Conservation (phyloP, 1,140 invertebrate species). For the Zaprionus inermis region DNA sequence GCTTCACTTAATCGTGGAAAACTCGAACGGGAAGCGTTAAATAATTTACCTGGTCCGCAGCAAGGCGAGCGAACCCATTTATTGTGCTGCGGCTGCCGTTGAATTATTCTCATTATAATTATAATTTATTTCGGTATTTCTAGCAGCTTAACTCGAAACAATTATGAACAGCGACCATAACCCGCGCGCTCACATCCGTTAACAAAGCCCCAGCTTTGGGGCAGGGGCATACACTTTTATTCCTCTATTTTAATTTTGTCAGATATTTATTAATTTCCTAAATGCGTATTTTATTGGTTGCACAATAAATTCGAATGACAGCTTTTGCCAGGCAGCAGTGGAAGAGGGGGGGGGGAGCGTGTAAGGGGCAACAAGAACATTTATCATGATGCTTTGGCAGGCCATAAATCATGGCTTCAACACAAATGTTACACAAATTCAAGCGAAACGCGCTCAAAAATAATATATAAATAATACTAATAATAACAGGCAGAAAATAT, state of each 20-base stretch:
- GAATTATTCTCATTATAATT: conserved; percentile 8
- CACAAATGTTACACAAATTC: conserved; percentile 34
- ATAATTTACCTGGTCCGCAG: conserved; percentile 31
- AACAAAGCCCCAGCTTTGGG: conserved; percentile 16
- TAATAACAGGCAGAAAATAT: conserved; percentile 14
- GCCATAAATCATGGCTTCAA: conserved; percentile 42
- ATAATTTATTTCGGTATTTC: conserved; percentile 6
- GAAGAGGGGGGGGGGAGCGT: neutral
- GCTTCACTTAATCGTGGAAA: conserved; percentile 32
- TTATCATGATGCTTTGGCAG: conserved; percentile 37
- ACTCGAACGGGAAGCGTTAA: conserved; percentile 27
- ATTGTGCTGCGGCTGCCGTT: neutral
- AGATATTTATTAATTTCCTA: conserved; percentile 40
- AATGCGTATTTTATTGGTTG: conserved; percentile 40
- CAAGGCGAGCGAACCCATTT: neutral
- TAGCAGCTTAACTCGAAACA: neutral
- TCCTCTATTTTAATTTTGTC: conserved; percentile 12
- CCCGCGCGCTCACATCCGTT: neutral
- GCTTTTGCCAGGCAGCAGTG: neutral
- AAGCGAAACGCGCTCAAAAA: neutral
- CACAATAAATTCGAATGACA: conserved; percentile 38
- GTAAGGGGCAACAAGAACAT: conserved; percentile 9
- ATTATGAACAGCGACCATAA: neutral
- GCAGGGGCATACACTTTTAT: too few relatives aligned
- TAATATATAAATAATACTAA: conserved; percentile 13